Evolutionary conservation across 2,113 vertebrate genomes (phyloP).

Genomic region (Proterorhinus semilunaris): DNA sequence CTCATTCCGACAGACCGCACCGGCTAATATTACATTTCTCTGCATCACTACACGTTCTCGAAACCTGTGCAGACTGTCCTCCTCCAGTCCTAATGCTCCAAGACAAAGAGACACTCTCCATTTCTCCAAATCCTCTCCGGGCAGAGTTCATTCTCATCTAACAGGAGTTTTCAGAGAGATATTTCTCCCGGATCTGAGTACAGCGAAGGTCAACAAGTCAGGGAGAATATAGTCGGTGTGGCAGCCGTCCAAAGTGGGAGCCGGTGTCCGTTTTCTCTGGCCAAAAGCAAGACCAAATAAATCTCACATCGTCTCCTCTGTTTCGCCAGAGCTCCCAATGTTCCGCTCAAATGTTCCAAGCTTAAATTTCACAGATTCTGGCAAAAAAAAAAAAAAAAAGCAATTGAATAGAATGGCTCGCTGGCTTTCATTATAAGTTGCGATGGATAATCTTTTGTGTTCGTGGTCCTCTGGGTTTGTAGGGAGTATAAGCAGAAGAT

Average conservation of each 20-base stretch:
- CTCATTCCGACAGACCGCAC: no score
- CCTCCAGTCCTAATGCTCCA: background rate
- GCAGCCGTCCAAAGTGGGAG: slow-evolving; percentile 32
- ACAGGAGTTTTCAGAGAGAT: slow-evolving; percentile 14
- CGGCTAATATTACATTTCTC: background rate
- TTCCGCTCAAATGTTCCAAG: slow-evolving; percentile 27
- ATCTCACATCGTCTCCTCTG: slow-evolving; percentile 23
- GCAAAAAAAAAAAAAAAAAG: slow-evolving; percentile 14
- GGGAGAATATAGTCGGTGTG: slow-evolving; percentile 2
- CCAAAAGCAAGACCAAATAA: slow-evolving; percentile 29
- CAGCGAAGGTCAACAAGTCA: slow-evolving; percentile 33
- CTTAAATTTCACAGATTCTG: slow-evolving; percentile 50
- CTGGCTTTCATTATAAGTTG: slow-evolving; percentile 53
- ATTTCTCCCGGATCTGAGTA: slow-evolving; percentile 15
- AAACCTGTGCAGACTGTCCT: background rate
- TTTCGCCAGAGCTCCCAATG: slow-evolving; percentile 18
- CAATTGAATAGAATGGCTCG: slow-evolving; percentile 22
- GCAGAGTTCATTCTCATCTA: slow-evolving; percentile 13
- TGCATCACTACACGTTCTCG: background rate
- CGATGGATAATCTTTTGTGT: slow-evolving; percentile 41
- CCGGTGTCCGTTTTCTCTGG: slow-evolving; percentile 43
- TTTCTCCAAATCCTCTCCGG: slow-evolving; percentile 26
- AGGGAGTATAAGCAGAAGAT: slow-evolving; percentile 36
- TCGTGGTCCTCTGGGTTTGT: slow-evolving; percentile 33
- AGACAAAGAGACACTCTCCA: slow-evolving; percentile 14